Base-by-base conservation (phyloP, 2,888 invertebrate genomes). In the Eupithecia subfuscata region DNA sequence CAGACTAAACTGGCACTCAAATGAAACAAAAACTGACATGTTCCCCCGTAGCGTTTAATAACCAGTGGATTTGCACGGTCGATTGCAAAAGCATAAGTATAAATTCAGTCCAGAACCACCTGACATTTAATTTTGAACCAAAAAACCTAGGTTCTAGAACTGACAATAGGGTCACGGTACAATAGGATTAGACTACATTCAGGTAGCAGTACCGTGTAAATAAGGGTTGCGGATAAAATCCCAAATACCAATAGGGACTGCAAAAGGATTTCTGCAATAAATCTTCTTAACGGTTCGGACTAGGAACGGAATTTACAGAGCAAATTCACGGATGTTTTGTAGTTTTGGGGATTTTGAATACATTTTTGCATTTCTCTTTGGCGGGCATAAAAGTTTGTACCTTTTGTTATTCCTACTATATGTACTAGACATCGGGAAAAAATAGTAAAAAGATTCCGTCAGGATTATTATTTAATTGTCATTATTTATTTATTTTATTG, bases 231-330 rank as follows among this genome's bases (percentile, higher is more conserved):
- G 40, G 60, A 30, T 70, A 73, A 76, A 78, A 40, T 70, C 68
- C 75, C 73, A 63, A 75, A 73, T 65, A 71, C 70, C 77, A 75
- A 40, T 48, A 64, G 69, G 68, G 56, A 40, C 40, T 67, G 70
- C 69, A 69, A 74, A 74, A 67, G 73, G 69, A 77, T 75, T 72
- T 76, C 12, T 64, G 52, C 72, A 68, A 74, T 74, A 74, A 76
- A 74, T 75, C 74, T 67, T 64, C 22, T 40, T 68, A 68, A 64
- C 43, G n/a, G 70, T 25, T 45, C 43, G 68, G 37, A 48, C 71
- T 52, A 40, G 65, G 34, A 18, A 30, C 12, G 69, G 75, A 75
- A 71, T 71, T 71, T 69, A 63, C 60, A 30, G 65, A 70, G 67
- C 56, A 68, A 43, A 40, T 43, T 40, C n/a, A 40, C 40, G 22